Evolutionary conservation across 2,888 invertebrate genomes (phyloP), one percentile per base, ranked within the genome.

Genomic region (Leptinotarsa juncta): DNA sequence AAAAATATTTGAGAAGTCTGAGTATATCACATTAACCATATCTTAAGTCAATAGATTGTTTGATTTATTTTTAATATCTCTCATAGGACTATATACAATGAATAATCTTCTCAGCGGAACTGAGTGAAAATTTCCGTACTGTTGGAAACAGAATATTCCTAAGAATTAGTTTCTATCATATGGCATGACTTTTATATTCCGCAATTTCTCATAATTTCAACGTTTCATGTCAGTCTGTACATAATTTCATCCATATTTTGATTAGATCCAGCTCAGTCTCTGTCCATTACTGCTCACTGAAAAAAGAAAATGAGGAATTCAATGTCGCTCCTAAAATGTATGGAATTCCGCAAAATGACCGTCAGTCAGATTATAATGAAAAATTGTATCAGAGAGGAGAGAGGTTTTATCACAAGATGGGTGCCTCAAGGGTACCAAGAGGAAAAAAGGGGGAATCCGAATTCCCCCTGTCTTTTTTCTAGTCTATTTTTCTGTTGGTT

Each of bases 21-120:
- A 79, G 76, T 73, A 77, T 79, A 77, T 77, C 77, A 79, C 76
- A 79, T 76, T 76, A 75, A 79, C 76, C 68, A 77, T 76, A 67
- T 77, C 68, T 16, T 42, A 73, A 71, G 51, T 74, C 73, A 69
- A 71, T 76, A 72, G 73, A 77, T 75, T 76, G 72, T 75, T 77
- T 70, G 51, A 57, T 65, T 49, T 53, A 42, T 49, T 71, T 71
- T 67, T 74, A n/a, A n/a, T n/a, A n/a, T 71, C 71, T 73, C 50
- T 49, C 53, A 20, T 62, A 66, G 67, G 49, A 42, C 65, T 73
- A 60, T 66, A 20, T 65, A 73, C 70, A 70, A 42, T 48, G 53
- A 49, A 26, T 42, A 72, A 65, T 68, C 57, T 72, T 53, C 53
- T 68, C n/a, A 62, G 62, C 42, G 10, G 62, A 62, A 62, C 4